A percentile compares a stretch with the other conserved stretches of the same genome.
Conservation (phyloP, 2,113 vertebrate genomes). For the Elanoides forficatus region DNA sequence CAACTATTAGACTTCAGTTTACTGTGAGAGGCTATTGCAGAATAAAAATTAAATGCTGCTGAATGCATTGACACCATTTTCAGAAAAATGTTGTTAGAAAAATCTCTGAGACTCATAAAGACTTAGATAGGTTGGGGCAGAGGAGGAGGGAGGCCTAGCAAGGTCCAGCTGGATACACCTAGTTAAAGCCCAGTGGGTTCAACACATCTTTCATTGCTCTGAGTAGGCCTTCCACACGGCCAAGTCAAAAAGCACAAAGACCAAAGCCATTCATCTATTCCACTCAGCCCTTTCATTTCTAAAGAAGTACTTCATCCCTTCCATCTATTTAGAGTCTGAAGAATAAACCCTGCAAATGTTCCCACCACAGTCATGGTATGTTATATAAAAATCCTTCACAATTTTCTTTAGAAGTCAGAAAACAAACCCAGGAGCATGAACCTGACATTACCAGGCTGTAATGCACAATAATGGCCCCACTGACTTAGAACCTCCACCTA, state of each 20-base stretch:
- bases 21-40: background rate
- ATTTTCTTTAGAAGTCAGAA: background rate
- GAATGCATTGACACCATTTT: background rate
- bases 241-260: background rate
- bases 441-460: fast-evolving
- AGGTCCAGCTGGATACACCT: background rate
- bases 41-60: background rate
- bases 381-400: background rate
- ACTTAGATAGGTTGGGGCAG: background rate
- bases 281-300: background rate
- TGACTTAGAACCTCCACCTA: background rate
- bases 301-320: background rate
- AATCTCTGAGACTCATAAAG: background rate
- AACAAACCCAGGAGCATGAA: background rate
- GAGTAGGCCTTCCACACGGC: background rate
- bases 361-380: background rate
- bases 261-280: background rate
- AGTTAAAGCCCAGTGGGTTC: background rate
- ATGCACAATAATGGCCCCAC: background rate
- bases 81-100: background rate
- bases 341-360: background rate
- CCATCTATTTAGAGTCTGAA: background rate
- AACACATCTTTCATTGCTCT: background rate
- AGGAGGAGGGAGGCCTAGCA: background rate
- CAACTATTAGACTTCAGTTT: background rate